These are phyloP conservation scores for Antechinus flavipes DNA, from an alignment of 2,113 vertebrate species.

Conservation along the genomic window DNA sequence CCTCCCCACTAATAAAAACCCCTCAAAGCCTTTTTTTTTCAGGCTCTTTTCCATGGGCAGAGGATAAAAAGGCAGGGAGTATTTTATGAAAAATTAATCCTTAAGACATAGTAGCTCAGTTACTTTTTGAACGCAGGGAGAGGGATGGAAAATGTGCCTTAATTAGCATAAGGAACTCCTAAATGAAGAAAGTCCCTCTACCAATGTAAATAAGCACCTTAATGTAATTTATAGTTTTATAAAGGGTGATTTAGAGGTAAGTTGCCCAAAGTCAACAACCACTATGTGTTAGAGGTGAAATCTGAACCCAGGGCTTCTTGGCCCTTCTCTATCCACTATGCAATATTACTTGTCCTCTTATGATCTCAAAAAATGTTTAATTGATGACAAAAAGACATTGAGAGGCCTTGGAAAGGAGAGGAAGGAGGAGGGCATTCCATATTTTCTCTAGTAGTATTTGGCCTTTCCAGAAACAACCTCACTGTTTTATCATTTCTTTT, in stretches of 20 bases:
- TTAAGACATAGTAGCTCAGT: neutral
- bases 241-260: neutral
- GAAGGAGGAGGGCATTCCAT: neutral
- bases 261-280: neutral
- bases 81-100: neutral
- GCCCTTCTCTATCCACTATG: neutral
- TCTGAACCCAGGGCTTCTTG: neutral
- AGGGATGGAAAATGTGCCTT: neutral
- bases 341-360: neutral
- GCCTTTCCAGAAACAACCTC: constrained; percentile 40
- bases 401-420: neutral
- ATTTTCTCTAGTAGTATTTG: constrained; percentile 13
- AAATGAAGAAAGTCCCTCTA: neutral
- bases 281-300: neutral
- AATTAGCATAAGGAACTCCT: neutral
- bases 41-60: neutral
- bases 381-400: neutral
- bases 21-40: neutral
- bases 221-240: neutral
- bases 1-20: neutral
- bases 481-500: constrained; percentile 9
- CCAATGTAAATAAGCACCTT: neutral
- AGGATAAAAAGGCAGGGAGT: neutral
- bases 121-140: neutral
- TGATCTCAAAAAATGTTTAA: neutral